These are phyloP conservation scores for Peromyscus polionotus DNA, from an alignment of 2,113 vertebrate species.

Conservation along the genomic window DNA sequence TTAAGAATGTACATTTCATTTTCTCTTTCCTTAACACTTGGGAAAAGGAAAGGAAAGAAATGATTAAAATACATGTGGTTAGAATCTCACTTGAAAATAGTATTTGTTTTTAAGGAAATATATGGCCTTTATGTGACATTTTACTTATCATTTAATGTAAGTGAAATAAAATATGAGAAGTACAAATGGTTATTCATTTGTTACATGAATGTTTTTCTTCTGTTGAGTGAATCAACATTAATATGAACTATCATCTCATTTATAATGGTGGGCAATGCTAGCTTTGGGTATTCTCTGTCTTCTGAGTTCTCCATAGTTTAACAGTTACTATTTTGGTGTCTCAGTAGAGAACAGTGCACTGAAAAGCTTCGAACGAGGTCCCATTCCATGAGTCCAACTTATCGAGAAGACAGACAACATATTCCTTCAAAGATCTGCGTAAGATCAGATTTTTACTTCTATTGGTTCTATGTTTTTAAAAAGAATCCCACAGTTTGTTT, in stretches of 20 bases:
- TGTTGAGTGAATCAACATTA: not conserved
- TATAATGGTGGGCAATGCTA: not conserved
- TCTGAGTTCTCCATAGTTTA: constrained; percentile 72
- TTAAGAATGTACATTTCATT: not conserved
- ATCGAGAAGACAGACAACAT: constrained; percentile 81
- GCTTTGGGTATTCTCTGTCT: not conserved
- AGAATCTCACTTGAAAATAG: constrained; percentile 1
- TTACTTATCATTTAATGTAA: constrained; percentile 46
- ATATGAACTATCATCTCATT: constrained; percentile 44
- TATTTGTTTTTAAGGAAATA: constrained; percentile 27
- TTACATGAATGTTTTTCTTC: constrained; percentile 14
- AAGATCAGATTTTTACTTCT: constrained; percentile 83
- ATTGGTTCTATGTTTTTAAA: constrained; percentile 47
- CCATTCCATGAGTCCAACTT: constrained; percentile 82
- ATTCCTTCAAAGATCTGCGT: constrained; percentile 77
- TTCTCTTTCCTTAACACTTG: not conserved
- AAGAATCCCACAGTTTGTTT: constrained; percentile 44
- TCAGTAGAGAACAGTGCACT: constrained; percentile 86
- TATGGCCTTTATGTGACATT: constrained; percentile 2
- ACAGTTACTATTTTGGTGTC: constrained; percentile 53
- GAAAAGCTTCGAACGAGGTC: constrained; percentile 80
- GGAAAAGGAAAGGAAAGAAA: constrained; percentile 39
- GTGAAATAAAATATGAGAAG: constrained; percentile 44
- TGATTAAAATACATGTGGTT: constrained; percentile 4
- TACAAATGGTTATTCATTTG: not conserved